Evolutionary conservation across 1,140 invertebrate genomes (phyloP).

Genomic region (Cryptotermes secundus): DNA sequence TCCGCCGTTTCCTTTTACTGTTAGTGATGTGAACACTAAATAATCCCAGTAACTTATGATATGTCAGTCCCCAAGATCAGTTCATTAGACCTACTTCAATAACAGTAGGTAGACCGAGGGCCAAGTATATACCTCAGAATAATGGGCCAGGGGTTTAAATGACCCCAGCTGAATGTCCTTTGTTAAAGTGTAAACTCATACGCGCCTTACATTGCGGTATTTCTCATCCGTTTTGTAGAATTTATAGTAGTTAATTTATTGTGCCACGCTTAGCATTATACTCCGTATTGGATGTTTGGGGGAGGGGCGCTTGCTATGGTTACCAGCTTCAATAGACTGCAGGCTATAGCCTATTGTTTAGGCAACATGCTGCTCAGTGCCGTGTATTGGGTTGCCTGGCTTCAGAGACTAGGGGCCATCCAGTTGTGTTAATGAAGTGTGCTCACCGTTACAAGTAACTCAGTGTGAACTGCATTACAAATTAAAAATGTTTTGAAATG

Average conservation of each 20-base stretch:
- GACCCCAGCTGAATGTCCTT: too few relatives aligned
- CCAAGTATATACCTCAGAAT: too few relatives aligned
- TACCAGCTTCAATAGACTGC: not conserved
- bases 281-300: not conserved
- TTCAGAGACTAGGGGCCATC: not conserved
- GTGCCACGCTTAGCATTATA: not conserved
- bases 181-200: too few relatives aligned
- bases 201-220: too few relatives aligned
- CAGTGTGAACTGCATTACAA: not conserved
- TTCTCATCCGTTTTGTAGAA: too few relatives aligned
- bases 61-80: too few relatives aligned
- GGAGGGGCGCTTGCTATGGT: not conserved
- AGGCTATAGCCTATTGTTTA: not conserved
- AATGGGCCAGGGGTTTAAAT: too few relatives aligned
- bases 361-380: not conserved
- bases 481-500: conserved; percentile 10
- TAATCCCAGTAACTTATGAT: too few relatives aligned
- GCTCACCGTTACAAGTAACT: not conserved
- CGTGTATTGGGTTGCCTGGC: not conserved
- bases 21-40: too few relatives aligned
- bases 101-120: too few relatives aligned
- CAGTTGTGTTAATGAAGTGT: not conserved
- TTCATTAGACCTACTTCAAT: too few relatives aligned
- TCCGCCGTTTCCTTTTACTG: too few relatives aligned
- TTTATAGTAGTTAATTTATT: not conserved